Percentiles rank a stretch among this genome's conserved stretches.
These are phyloP conservation scores for Meloe dianella DNA, from an alignment of 2,888 invertebrate species.

Conservation along the genomic window DNA sequence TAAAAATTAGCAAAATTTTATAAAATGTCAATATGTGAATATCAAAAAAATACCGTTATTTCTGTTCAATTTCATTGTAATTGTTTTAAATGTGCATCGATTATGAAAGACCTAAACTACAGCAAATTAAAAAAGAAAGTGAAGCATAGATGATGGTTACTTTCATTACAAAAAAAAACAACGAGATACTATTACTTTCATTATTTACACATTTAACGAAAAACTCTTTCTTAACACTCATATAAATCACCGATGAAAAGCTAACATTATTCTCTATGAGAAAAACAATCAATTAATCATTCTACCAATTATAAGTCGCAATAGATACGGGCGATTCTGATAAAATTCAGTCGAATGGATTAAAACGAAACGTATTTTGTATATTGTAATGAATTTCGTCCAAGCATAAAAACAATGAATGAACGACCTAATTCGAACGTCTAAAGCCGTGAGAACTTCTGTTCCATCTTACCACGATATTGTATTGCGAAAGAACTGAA, in stretches of 20 bases:
- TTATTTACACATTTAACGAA: not conserved
- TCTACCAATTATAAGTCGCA: not conserved
- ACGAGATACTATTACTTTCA: not conserved
- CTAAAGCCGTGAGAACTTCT: slow-evolving; percentile 26
- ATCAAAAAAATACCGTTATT: not conserved
- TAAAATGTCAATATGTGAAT: not conserved
- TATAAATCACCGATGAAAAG: not conserved
- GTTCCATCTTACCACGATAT: slow-evolving; percentile 2
- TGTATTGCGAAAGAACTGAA: not conserved
- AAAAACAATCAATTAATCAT: not conserved
- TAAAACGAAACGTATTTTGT: not conserved
- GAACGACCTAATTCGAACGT: slow-evolving; percentile 38
- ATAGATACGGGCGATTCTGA: not conserved
- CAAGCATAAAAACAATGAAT: slow-evolving; percentile 33
- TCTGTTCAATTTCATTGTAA: not conserved
- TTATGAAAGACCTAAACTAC: not conserved
- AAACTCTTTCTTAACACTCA: not conserved
- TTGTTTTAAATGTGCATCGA: not conserved
- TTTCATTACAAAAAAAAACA: not conserved
- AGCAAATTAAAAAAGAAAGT: not conserved
- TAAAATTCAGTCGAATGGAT: not conserved
- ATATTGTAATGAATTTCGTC: slow-evolving; percentile 14
- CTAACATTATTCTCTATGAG: not conserved
- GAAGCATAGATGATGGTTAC: not conserved
- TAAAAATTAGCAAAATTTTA: not conserved